Base-by-base conservation (phyloP, 2,113 vertebrate species). In the Sporophila hypoxantha region DNA sequence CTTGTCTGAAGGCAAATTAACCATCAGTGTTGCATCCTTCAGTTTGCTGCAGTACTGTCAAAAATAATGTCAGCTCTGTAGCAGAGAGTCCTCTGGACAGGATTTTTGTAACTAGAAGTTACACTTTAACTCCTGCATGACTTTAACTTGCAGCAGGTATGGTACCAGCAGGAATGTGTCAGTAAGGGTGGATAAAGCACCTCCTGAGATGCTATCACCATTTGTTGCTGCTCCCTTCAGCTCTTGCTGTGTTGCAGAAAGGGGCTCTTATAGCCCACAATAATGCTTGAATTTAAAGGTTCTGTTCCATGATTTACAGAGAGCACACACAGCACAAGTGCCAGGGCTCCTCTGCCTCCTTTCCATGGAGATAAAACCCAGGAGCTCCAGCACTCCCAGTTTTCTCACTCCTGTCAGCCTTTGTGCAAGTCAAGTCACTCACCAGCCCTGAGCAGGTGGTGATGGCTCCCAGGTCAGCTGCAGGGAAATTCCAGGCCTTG, bases 361-460 rank as follows among this genome's bases (percentile, higher is more conserved):
- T 32, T 27, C 26, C 17, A 0, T 26, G 42, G 68, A 55, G 56
- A 7, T 67, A 22, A 46, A 87, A 37, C 8, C 16, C 57, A 32
- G 5, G 17, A 62, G 49, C 27, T 62, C 0, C 37, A 79, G 8
- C 7, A 1, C 23, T 77, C 29, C 57, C 29, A 8, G 6, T 70
- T 25, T 55, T 39, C n/a, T 50, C 18, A 5, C n/a, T 37, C 17
- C 30, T 10, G 1, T 23, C 21, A 29, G 32, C 18, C 47, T 76
- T 67, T 16, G 17, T 50, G 50, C 22, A 42, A 32, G 34, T 21
- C 26, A 34, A 52, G 53, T n/a, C 8, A 6, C 14, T 37, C 50
- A 11, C 5, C 19, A 21, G 26, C 3, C 5, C 2, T 19, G 36
- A 55, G 23, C 0, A 9, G 49, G 42, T 1, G 0, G 11, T 41